Evolutionary conservation across 2,797 vertebrate species (phyloP).

Genomic region (Coluber constrictor): DNA sequence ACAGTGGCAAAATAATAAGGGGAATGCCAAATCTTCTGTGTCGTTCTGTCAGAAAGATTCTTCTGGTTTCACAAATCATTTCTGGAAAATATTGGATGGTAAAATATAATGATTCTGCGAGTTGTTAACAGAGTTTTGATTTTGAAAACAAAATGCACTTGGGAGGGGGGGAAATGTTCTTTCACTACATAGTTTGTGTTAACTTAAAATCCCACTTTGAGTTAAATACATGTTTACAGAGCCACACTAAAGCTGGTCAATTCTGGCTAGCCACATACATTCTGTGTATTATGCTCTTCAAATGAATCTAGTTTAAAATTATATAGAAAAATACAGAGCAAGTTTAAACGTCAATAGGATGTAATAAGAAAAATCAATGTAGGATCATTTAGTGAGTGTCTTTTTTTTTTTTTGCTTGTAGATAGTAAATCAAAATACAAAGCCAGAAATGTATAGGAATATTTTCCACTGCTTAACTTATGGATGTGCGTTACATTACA

Average conservation of each 20-base stretch:
- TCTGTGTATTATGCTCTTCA: background rate
- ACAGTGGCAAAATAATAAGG: background rate
- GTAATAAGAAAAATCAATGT: slow-evolving; percentile 18
- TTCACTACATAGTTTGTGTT: background rate
- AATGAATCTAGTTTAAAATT: slow-evolving; percentile 1
- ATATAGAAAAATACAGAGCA: background rate
- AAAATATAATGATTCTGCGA: background rate
- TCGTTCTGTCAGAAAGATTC: background rate
- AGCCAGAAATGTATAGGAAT: background rate
- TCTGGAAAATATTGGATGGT: background rate
- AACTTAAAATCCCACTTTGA: background rate
- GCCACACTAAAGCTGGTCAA: background rate
- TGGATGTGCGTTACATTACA: background rate
- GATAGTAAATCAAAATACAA: slow-evolving; percentile 1
- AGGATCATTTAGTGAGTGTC: background rate
- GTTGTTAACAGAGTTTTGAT: background rate
- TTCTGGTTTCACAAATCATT: background rate
- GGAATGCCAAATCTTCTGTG: background rate
- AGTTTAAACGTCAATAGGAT: slow-evolving; percentile 5
- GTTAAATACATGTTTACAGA: slow-evolving; percentile 16
- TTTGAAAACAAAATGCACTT: background rate
- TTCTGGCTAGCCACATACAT: background rate
- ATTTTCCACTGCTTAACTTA: slow-evolving; percentile 2
- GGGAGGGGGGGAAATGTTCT: background rate
- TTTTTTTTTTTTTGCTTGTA: slow-evolving; percentile 1